Evolutionary conservation across 2,888 invertebrate species (phyloP).

Genomic region (Andrena minutula): DNA sequence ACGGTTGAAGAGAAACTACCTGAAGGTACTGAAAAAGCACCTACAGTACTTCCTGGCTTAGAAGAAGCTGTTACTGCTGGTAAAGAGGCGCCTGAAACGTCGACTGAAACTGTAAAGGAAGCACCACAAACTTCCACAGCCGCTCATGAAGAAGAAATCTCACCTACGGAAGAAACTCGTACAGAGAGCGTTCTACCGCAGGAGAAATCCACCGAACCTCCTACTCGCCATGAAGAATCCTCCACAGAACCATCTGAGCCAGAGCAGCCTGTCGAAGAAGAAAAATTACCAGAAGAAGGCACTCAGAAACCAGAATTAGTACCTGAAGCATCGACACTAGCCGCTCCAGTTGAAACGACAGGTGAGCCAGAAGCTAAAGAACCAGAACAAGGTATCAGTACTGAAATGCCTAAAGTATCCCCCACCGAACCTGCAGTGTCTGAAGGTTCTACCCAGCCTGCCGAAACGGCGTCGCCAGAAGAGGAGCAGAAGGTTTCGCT

Average conservation of each 20-base stretch:
- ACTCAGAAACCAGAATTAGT: conserved; percentile 51
- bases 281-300: conserved; percentile 43
- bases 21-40: conserved; percentile 20
- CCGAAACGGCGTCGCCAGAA: conserved; percentile 54
- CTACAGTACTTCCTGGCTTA: conserved; percentile 44
- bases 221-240: conserved; percentile 33
- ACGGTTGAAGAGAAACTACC: conserved; percentile 50
- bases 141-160: not conserved
- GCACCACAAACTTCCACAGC: conserved; percentile 13
- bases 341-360: conserved; percentile 48
- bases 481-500: conserved; percentile 37
- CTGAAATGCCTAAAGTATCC: conserved; percentile 56
- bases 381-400: conserved; percentile 4
- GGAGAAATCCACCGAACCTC: conserved; percentile 51
- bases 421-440: conserved; percentile 32
- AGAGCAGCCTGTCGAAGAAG: conserved; percentile 41
- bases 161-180: conserved; percentile 12
- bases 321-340: conserved; percentile 29
- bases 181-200: conserved; percentile 36
- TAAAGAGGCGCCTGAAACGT: conserved; percentile 48
- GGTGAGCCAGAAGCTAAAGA: conserved; percentile 36
- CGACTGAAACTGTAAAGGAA: conserved; percentile 44
- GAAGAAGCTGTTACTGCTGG: conserved; percentile 44
- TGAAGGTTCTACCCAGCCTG: conserved; percentile 29
- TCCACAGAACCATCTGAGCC: conserved; percentile 42